These are phyloP conservation scores for Strix uralensis DNA, from an alignment of 2,113 vertebrate genomes.

Conservation along the genomic window DNA sequence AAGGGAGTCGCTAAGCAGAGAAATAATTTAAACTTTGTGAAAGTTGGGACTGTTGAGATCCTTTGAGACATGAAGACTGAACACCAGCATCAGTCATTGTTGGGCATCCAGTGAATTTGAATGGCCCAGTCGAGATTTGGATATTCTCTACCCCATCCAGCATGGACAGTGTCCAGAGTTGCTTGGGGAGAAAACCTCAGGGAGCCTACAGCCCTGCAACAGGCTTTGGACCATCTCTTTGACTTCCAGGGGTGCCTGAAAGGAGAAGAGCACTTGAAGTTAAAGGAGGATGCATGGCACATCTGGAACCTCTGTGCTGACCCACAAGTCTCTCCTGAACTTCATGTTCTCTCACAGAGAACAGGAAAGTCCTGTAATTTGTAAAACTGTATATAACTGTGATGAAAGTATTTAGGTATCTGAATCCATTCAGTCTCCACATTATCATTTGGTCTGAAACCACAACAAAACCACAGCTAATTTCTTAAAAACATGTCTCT, in stretches of 20 bases:
- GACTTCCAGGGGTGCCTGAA: neutral
- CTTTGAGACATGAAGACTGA: neutral
- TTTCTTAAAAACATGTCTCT: neutral
- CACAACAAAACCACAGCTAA: neutral
- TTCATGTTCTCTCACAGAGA: neutral
- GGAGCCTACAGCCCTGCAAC: neutral
- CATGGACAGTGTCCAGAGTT: neutral
- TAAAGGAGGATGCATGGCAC: neutral
- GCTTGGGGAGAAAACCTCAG: neutral
- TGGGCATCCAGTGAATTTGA: neutral
- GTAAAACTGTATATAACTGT: neutral
- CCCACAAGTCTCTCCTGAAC: neutral
- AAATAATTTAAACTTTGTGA: neutral
- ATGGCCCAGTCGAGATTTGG: neutral
- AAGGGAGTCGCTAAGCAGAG: neutral
- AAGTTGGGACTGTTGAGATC: neutral
- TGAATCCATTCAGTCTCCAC: neutral
- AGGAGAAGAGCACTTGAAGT: neutral
- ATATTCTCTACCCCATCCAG: neutral
- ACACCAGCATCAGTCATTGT: neutral
- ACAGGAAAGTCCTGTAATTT: neutral
- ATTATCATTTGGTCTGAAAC: neutral
- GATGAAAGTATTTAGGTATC: neutral
- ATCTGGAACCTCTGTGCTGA: neutral
- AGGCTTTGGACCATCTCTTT: neutral